Conservation (phyloP, 2,888 invertebrate species). For the Phalangium opilio region DNA sequence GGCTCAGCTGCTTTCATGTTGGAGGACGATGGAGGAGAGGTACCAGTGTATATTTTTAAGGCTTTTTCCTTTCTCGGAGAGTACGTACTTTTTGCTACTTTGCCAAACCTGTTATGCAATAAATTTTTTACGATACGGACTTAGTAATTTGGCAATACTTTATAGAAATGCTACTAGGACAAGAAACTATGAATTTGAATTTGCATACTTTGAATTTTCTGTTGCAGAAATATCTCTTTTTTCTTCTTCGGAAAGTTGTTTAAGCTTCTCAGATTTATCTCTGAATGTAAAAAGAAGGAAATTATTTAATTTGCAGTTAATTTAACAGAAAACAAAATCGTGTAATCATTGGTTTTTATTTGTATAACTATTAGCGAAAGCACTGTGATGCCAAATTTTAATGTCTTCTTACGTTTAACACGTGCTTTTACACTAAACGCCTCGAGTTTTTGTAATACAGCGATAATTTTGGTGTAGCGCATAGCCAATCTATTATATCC, state of each 20-base stretch:
- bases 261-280: constrained; percentile 43
- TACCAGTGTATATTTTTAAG: constrained; percentile 53
- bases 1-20: too few relatives aligned
- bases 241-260: constrained; percentile 45
- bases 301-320: not conserved
- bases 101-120: constrained; percentile 19
- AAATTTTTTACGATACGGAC: too few relatives aligned
- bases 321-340: too few relatives aligned
- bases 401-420: too few relatives aligned
- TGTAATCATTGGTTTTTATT: too few relatives aligned
- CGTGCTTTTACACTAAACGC: too few relatives aligned
- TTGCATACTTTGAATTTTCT: constrained; percentile 40
- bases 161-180: too few relatives aligned
- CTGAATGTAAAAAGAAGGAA: constrained; percentile 31
- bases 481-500: not conserved
- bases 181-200: too few relatives aligned
- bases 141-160: too few relatives aligned
- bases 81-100: constrained; percentile 20
- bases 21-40: constrained; percentile 21
- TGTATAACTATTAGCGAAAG: not conserved
- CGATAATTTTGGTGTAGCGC: too few relatives aligned
- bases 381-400: too few relatives aligned
- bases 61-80: constrained; percentile 52
- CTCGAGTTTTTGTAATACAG: too few relatives aligned
- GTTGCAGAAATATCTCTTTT: constrained; percentile 43